These are phyloP conservation scores for Lepus timidus DNA, from an alignment of 2,113 vertebrate genomes.

Conservation along the genomic window DNA sequence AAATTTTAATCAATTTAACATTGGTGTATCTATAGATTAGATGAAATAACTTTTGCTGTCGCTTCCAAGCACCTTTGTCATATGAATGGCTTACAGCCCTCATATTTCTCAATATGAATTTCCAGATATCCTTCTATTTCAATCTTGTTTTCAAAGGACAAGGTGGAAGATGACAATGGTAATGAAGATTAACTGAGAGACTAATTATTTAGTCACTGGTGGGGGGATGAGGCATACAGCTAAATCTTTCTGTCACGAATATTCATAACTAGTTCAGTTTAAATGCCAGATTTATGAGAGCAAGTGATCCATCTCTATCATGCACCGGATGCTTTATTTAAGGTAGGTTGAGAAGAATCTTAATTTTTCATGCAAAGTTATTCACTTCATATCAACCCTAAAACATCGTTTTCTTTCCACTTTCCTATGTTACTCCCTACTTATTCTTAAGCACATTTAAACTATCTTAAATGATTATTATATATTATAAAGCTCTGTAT, in stretches of 20 bases:
- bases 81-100: constrained; percentile 73
- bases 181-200: constrained; percentile 83
- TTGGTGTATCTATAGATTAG: constrained; percentile 80
- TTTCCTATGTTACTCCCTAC: neutral
- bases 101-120: constrained; percentile 73
- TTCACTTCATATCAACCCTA: constrained; percentile 18
- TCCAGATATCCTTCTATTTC: constrained; percentile 70
- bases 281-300: constrained; percentile 79
- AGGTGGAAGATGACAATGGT: constrained; percentile 71
- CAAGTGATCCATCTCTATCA: constrained; percentile 73
- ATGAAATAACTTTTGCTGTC: constrained; percentile 81
- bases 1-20: constrained; percentile 83
- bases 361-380: constrained; percentile 59
- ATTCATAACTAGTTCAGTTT: constrained; percentile 77
- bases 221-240: constrained; percentile 65
- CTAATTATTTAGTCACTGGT: constrained; percentile 83
- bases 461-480: neutral
- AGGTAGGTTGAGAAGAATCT: constrained; percentile 67
- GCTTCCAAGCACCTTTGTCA: constrained; percentile 71
- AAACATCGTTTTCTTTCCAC: neutral
- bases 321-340: constrained; percentile 61
- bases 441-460: neutral
- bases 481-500: neutral
- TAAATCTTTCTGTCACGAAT: constrained; percentile 80
- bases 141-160: constrained; percentile 79